Conservation (phyloP, 2,888 invertebrate genomes). For the Druceiella hillmani region DNA sequence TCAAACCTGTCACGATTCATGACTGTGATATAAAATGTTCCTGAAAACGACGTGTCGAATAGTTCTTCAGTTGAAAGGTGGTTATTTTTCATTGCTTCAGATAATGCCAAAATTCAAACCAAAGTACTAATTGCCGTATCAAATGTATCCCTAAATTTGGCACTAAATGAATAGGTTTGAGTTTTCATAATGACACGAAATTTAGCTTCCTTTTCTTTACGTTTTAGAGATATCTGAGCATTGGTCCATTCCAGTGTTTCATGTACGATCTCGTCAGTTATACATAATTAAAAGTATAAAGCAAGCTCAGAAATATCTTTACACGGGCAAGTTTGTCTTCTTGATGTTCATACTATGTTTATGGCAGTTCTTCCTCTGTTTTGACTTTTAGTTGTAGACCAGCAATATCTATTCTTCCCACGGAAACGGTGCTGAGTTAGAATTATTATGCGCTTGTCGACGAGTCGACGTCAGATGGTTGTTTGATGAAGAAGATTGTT, state of each 20-base stretch:
- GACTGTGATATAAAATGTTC: slow-evolving; percentile 19
- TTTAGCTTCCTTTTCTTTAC: slow-evolving; percentile 9
- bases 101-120: slow-evolving; percentile 21
- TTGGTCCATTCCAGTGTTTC: slow-evolving; percentile 20
- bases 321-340: too few species aligned
- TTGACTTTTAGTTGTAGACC: too few species aligned
- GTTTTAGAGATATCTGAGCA: slow-evolving; percentile 11
- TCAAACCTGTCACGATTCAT: slow-evolving; percentile 22
- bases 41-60: slow-evolving; percentile 19
- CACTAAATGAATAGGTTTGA: not conserved
- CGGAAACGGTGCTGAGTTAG: too few species aligned
- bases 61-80: slow-evolving; percentile 23
- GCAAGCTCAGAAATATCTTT: too few species aligned
- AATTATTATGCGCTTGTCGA: too few species aligned
- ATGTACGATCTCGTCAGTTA: slow-evolving; percentile 16
- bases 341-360: too few species aligned
- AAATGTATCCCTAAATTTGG: too few species aligned
- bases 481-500: too few species aligned
- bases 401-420: too few species aligned
- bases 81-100: slow-evolving; percentile 24
- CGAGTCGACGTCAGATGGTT: too few species aligned
- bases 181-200: not conserved
- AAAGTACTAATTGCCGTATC: slow-evolving; percentile 24
- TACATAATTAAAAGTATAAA: slow-evolving; percentile 16
- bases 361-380: too few species aligned